Conservation (phyloP, 2,888 invertebrate species). For the Campopleginae sp. region DNA sequence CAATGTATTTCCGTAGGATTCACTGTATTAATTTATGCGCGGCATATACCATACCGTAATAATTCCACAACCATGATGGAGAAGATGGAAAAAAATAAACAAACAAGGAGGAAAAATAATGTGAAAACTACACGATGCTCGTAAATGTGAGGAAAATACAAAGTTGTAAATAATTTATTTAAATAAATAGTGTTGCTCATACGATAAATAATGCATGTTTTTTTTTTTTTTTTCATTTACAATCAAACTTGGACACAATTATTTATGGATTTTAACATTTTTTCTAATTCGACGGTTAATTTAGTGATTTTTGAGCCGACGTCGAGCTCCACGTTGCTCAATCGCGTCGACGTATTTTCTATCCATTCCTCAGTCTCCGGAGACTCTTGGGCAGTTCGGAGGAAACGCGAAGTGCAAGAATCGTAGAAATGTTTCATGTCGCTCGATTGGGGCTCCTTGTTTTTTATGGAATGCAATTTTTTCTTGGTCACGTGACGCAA, state of each 20-base stretch:
- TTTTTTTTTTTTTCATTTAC: not conserved
- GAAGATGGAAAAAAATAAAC: constrained; percentile 67
- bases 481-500: constrained; percentile 71
- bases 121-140: constrained; percentile 64
- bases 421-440: not conserved
- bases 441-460: not conserved
- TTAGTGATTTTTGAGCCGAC: constrained; percentile 61
- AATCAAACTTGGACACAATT: constrained; percentile 72
- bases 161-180: constrained; percentile 82
- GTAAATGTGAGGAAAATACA: constrained; percentile 73
- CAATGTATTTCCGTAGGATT: constrained; percentile 81
- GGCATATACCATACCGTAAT: constrained; percentile 72
- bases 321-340: constrained; percentile 56
- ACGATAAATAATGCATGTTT: constrained; percentile 15
- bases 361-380: constrained; percentile 67
- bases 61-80: constrained; percentile 76
- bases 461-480: constrained; percentile 68
- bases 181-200: constrained; percentile 78
- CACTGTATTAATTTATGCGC: constrained; percentile 73
- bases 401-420: constrained; percentile 70
- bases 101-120: constrained; percentile 6
- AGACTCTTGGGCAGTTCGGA: constrained; percentile 55
- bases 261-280: constrained; percentile 71
- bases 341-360: constrained; percentile 45
- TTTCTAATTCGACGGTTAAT: constrained; percentile 69